Base-by-base conservation (phyloP, 1,140 invertebrate genomes). In the Halesus radiatus region DNA sequence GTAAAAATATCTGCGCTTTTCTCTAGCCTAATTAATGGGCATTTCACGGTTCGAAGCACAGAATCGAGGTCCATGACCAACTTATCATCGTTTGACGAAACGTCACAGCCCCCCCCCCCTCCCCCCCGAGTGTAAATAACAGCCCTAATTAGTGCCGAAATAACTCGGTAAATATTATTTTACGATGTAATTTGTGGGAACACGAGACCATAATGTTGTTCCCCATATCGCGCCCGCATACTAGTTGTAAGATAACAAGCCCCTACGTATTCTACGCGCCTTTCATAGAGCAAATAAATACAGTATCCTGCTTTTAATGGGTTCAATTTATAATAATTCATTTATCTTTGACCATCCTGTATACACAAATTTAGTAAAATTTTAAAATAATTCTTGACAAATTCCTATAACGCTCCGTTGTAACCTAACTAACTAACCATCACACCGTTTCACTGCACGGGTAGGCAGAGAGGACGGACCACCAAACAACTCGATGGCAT, bases 151-250 rank as follows among this genome's bases (percentile, higher is more conserved):
- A 76, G 54, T 53, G 77, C 56, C 78, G 58, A 53, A 79, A 82
- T 79, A 79, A 76, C 81, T 79, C 80, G 23, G 79, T 82, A 82
- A 82, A 79, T 82, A 82, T 50, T 68, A 54, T 79, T 82, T 82
- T 79, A 82, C 77, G 77, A 79, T 64, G 72, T 79, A 76, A 82
- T 82, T 82, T 76, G 81, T 82, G 53, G 56, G 54, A 50, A 52
- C 37, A 29, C 22, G 72, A 22, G 13, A 20, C n/a, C 18, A 6
- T 50, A 20, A 70, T 70, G 32, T 29, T 20, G 66, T 0, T 70
- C 29, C 50, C 37, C 76, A 32, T 32, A 64, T 79, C 77, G 52
- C 32, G 66, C 66, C 66, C 66, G 66, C 66, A 70, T 70, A 70
- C 23, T 18, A 64, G 13, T 16, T 29, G 18, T 29, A 64, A 29